These are phyloP conservation scores for Meloidogyne floridensis DNA, from an alignment of 1,140 invertebrate genomes.

Conservation along the genomic window DNA sequence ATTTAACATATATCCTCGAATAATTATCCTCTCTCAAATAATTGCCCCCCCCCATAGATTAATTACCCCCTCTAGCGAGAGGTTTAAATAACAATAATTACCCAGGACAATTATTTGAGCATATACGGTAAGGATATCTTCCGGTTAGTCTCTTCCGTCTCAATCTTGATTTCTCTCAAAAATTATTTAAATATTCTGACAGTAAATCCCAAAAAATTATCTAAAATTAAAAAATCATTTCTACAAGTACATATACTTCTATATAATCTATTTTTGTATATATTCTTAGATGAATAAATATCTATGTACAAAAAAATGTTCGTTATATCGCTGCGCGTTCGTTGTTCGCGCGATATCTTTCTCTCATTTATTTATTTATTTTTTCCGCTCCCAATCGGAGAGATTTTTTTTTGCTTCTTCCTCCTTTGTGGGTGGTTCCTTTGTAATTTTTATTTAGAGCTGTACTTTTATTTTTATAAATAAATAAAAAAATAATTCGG, in stretches of 20 bases:
- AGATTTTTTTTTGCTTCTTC: neutral
- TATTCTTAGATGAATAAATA: neutral
- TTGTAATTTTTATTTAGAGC: conserved; percentile 7
- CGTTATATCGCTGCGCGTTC: neutral
- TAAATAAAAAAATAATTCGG: neutral
- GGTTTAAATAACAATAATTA: no score
- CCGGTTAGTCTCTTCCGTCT: no score
- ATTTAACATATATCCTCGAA: no score
- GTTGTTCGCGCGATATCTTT: neutral
- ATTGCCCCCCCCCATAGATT: no score
- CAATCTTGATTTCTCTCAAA: no score
- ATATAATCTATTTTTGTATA: neutral
- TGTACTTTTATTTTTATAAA: conserved; percentile 3
- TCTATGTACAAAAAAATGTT: neutral
- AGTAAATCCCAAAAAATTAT: no score
- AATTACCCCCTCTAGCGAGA: no score
- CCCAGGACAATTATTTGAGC: no score
- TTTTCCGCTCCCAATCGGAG: neutral
- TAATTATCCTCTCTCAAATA: no score
- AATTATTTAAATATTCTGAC: no score
- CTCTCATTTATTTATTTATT: neutral
- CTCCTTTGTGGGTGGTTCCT: neutral
- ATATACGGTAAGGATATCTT: no score
- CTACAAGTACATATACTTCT: neutral
- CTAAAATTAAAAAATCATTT: no score